Evolutionary conservation across 2,797 vertebrate genomes (phyloP), one percentile per base, ranked within the genome.

Genomic region (Poecile montanus): DNA sequence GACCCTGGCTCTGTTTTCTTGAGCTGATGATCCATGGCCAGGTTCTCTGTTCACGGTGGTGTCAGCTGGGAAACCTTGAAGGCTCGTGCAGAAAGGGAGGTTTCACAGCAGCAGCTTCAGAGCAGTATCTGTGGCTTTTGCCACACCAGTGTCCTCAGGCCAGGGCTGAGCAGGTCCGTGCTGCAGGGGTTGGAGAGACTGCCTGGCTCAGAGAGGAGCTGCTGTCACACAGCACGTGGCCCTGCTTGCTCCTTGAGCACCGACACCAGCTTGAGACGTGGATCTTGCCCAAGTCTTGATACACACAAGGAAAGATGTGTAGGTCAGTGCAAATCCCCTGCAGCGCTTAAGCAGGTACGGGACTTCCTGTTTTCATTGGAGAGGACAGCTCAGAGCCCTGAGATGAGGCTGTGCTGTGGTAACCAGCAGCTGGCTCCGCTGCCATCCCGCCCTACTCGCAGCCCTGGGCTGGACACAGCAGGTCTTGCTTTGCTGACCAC

Each of bases 21-120:
- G 0, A 77, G 65, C 8, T 13, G 44, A 73, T 40, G 38, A 40
- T 40, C 27, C 4, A 0, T 1, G 57, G 9, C 36, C 0, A 0
- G 29, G 29, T 44, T 92, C 77, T 88, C 65, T 50, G 25, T 27
- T 72, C 10, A 4, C 23, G 53, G 14, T 8, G 15, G 7, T 6
- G 32, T 67, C 58, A 62, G 29, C 61, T 61, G 61, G 42, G 42
- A 63, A 50, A 11, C 75, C 25, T 26, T 1, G 4, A 56, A 38
- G 56, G 48, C 36, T 83, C 0, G 0, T 36, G 74, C 53, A 54
- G 53, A 17, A 48, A 30, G 11, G 44, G 38, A 62, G 8, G 14
- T 38, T 88, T 82, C 50, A 13, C 16, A 15, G 68, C 63, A 60
- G 63, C 32, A 42, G 4, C 16, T 38, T 66, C 40, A 3, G 67